Evolutionary conservation across 2,888 invertebrate genomes (phyloP), one percentile per base, ranked within the genome.

Genomic region (Polydrusus cervinus): DNA sequence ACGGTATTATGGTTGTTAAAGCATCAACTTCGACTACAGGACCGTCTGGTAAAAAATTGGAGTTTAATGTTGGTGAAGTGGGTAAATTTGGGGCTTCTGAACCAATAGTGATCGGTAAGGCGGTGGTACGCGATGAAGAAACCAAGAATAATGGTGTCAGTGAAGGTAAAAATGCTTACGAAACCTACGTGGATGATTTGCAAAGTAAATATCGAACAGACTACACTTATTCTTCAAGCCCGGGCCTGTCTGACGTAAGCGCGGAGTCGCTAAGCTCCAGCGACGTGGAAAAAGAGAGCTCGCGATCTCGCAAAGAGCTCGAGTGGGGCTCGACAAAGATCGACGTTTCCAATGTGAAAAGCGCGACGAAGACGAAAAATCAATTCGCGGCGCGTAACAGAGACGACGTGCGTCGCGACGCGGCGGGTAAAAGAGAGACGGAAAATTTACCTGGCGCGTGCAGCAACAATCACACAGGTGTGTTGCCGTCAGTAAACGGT

Each of bases 251-350:
- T n/a, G 85, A 86, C 75, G 85, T 85, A 11, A 85, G 85, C 79
- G 86, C 85, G 14, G 86, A 85, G 80, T 84, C 86, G 61, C 77
- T 85, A 55, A 83, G 83, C 81, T 85, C 85, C 69, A 86, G 85
- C 80, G 85, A 85, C 76, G 81, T 81, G 71, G 84, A 83, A 76
- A 77, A 80, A 79, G 74, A 66, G 71, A 70, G 61, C 61, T 64
- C 61, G 67, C 74, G 65, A 70, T 61, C 67, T 61, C 67, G 78
- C 73, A 69, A 70, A 69, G 70, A 57, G 64, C 68, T 70, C 72
- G 75, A 79, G 75, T 69, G 60, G 40, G 61, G 62, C 65, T 30
- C 60, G 65, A 40, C 55, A 67, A 61, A 51, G 57, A 67, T 34
- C 40, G 70, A 55, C 16, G 9, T 13, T 1, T n/a, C 68, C 34